These are phyloP conservation scores for Labeo rohita DNA, from an alignment of 2,113 vertebrate species.

Conservation along the genomic window DNA sequence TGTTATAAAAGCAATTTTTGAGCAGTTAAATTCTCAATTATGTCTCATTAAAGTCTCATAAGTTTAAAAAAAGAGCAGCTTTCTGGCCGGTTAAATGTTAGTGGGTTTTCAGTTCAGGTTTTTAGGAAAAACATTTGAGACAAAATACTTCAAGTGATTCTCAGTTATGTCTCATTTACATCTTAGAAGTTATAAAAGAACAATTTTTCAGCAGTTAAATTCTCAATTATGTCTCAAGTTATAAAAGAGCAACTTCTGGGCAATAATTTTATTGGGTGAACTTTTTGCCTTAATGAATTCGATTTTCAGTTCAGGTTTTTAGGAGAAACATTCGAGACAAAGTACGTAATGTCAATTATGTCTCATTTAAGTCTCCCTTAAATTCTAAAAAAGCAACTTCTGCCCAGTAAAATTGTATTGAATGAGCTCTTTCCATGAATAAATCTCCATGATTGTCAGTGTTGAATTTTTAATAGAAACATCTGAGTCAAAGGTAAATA, in stretches of 20 bases:
- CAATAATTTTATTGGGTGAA: no score
- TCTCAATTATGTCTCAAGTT: neutral
- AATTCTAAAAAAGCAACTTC: neutral
- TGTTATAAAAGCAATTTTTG: no score
- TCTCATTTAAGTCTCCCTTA: neutral
- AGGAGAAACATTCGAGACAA: no score
- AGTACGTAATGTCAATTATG: no score
- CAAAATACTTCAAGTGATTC: neutral
- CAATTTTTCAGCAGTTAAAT: neutral
- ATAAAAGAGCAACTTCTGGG: neutral
- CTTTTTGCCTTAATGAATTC: no score
- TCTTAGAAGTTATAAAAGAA: no score
- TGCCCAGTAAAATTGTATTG: neutral
- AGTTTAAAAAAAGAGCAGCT: neutral
- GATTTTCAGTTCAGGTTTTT: no score
- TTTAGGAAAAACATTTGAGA: neutral
- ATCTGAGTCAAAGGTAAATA: neutral
- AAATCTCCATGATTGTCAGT: neutral
- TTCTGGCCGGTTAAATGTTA: neutral
- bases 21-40: no score
- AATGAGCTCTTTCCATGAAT: neutral
- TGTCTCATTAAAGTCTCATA: neutral
- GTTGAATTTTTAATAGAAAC: neutral
- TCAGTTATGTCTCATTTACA: neutral
- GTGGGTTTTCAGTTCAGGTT: neutral